Percentiles rank a stretch among this genome's conserved stretches.
These are phyloP conservation scores for Scaptomyza caliginosa DNA, from an alignment of 2,888 invertebrate species.

Conservation along the genomic window DNA sequence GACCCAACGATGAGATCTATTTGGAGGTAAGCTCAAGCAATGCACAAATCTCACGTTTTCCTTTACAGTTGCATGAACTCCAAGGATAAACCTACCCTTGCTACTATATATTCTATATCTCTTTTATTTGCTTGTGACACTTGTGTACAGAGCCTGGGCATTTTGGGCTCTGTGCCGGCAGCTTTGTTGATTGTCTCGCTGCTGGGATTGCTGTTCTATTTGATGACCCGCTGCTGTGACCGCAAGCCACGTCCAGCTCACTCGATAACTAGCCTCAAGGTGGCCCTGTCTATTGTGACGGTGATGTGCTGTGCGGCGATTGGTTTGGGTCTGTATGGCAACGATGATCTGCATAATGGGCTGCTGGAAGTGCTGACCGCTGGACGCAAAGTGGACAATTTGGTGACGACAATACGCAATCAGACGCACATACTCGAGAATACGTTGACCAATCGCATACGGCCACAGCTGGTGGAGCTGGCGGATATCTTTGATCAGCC, in stretches of 20 bases:
- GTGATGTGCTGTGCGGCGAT: slow-evolving; percentile 95
- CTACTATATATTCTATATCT: too few species aligned
- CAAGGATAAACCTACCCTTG: neutral
- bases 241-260: slow-evolving; percentile 94
- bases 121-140: neutral
- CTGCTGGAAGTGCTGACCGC: slow-evolving; percentile 92
- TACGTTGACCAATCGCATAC: slow-evolving; percentile 89
- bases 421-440: slow-evolving; percentile 92
- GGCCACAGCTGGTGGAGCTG: slow-evolving; percentile 89
- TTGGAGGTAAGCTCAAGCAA: slow-evolving; percentile 88
- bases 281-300: slow-evolving; percentile 91
- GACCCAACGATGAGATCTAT: slow-evolving; percentile 94
- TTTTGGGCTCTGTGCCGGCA: slow-evolving; percentile 96
- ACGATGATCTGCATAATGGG: slow-evolving; percentile 97
- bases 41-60: neutral
- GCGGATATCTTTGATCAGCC: slow-evolving; percentile 91
- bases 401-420: slow-evolving; percentile 91
- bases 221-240: slow-evolving; percentile 98
- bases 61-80: neutral
- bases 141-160: slow-evolving; percentile 92
- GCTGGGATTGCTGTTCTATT: slow-evolving; percentile 94
- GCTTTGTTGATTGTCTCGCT: slow-evolving; percentile 96
- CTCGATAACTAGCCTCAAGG: slow-evolving; percentile 94
- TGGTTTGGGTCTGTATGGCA: slow-evolving; percentile 95
- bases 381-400: slow-evolving; percentile 91